Percentiles rank a stretch among this genome's conserved stretches.
phyloP scores from a whole-genome alignment of 92 coral and sea anemone species.

The Chrysogorgia sp. region DNA sequence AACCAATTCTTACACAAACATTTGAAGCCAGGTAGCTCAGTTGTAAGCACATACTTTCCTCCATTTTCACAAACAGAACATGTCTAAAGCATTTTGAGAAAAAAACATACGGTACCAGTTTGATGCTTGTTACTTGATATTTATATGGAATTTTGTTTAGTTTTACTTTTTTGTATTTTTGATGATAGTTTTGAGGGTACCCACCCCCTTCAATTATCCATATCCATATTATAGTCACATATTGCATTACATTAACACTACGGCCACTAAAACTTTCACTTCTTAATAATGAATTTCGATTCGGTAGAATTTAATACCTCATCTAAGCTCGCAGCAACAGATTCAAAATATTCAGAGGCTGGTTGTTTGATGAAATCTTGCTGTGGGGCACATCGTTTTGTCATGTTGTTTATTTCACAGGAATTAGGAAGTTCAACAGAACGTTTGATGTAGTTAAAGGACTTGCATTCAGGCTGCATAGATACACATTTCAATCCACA shows the following conservation, averaged over 20 bases:
- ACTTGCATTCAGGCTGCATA: conserved; percentile 22
- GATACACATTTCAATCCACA: background rate
- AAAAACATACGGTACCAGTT: background rate
- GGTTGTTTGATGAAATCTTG: conserved; percentile 12
- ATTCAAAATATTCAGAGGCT: conserved; percentile 33
- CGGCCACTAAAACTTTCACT: background rate
- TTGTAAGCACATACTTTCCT: background rate
- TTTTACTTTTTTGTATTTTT: too few species aligned
- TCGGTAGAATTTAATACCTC: background rate
- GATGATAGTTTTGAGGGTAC: too few species aligned
- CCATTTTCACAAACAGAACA: conserved; percentile 2
- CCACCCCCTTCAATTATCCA: too few species aligned
- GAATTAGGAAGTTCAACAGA: background rate
- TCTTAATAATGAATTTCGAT: too few species aligned
- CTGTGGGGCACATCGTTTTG: conserved; percentile 29
- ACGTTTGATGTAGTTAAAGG: conserved; percentile 34
- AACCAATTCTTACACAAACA: background rate
- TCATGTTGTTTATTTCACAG: conserved; percentile 31
- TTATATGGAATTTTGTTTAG: too few species aligned
- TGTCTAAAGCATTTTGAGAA: background rate
- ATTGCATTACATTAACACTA: background rate
- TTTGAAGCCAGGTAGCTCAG: background rate
- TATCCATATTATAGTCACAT: background rate
- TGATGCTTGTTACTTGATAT: background rate
- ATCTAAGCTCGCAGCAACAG: background rate